Base-by-base conservation (phyloP, 2,797 vertebrate species). In the Ibycter americanus region DNA sequence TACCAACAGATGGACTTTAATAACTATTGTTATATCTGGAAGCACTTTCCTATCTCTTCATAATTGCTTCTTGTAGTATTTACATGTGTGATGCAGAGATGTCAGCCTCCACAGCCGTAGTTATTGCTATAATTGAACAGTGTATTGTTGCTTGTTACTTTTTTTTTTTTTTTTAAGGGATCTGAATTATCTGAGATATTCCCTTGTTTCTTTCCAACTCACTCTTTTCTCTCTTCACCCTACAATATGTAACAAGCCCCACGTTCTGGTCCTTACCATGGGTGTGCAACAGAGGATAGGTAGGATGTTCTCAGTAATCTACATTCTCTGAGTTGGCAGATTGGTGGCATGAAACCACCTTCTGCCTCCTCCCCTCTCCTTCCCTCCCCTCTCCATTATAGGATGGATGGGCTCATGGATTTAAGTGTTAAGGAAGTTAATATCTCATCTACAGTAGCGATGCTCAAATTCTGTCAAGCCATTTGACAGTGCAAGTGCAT, bases 1-100 rank as follows among this genome's bases (percentile, higher is more conserved):
- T 84, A 49, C 32, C 70, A 87, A 65, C 88, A 96, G 83, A 82
- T 66, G 56, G 42, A 79, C 70, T 94, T 90, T 66, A 95, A 84
- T 83, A 96, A 72, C 54, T 61, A 49, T 72, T 94, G 85, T 91
- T 92, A 22, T 95, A 84, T 78, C 78, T 95, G 77, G 83, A 95
- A 96, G 23, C 27, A 54, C 34, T 89, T 94, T 92, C 58, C 44
- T 72, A 58, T 36, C 46, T 92, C 49, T 88, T 82, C 54, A 76
- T 81, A 90, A 72, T 68, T 94, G 19, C 54, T 68, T 88, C 83
- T 93, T 91, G 49, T 67, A 72, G 59, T 87, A 86, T 36, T 81
- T 74, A n/a, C 7, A 63, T 49, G 72, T 88, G 72, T 11, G 11
- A 78, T 88, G n/a, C 52, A 88, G 90, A 83, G 58, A 61, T 49